Evolutionary conservation across 2,888 invertebrate genomes (phyloP).

Genomic region (Leistus spinibarbis): DNA sequence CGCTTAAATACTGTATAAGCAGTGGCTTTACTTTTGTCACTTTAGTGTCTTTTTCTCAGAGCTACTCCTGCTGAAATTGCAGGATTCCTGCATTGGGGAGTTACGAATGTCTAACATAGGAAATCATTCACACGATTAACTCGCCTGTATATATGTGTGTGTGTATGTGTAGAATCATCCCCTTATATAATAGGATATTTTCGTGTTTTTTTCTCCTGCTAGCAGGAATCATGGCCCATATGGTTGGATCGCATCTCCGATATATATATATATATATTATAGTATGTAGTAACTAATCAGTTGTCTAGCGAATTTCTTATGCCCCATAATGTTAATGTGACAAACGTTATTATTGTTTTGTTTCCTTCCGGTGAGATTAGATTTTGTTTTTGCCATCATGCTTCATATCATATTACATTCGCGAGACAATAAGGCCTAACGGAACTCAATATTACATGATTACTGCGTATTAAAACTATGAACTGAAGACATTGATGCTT

Average conservation of each 20-base stretch:
- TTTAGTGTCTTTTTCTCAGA: too few relatives aligned
- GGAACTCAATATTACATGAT: too few relatives aligned
- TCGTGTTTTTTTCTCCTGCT: constrained; percentile 38
- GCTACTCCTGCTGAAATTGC: too few relatives aligned
- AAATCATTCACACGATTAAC: constrained; percentile 32
- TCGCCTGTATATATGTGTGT: constrained; percentile 2
- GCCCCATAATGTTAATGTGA: constrained; percentile 8
- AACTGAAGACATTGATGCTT: too few relatives aligned
- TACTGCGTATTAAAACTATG: too few relatives aligned
- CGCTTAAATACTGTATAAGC: too few relatives aligned
- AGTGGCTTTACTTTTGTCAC: too few relatives aligned
- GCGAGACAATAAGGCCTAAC: background rate
- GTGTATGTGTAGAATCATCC: constrained; percentile 40
- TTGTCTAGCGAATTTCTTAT: background rate
- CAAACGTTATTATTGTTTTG: constrained; percentile 48
- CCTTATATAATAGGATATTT: constrained; percentile 45
- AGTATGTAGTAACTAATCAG: background rate
- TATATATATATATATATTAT: too few relatives aligned
- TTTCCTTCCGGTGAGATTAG: constrained; percentile 47
- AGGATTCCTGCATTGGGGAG: background rate
- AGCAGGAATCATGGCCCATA: constrained; percentile 54
- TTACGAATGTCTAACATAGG: constrained; percentile 29
- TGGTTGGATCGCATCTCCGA: constrained; percentile 39
- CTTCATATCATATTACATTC: background rate
- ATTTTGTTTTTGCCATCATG: constrained; percentile 47